Percentiles rank a stretch among this genome's conserved stretches.
Conservation (phyloP, 1,140 invertebrate species). For the Planococcus citri region DNA sequence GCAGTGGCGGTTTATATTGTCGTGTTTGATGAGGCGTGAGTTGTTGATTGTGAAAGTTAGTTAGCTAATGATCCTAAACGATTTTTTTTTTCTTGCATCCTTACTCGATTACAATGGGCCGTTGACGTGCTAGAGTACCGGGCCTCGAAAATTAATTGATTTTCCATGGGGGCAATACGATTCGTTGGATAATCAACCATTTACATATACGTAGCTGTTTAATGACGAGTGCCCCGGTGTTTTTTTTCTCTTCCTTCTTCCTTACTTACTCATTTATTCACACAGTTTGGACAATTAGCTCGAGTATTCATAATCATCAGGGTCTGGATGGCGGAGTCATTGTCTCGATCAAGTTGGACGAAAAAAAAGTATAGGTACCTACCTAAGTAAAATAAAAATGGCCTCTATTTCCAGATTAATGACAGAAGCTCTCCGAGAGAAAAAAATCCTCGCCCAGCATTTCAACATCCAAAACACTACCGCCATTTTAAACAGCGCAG, state of each 20-base stretch:
- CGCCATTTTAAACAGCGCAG: constrained; percentile 5
- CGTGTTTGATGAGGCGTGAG: constrained; percentile 5
- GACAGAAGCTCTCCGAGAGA: too few relatives aligned
- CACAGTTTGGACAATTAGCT: background rate
- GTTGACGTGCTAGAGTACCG: background rate
- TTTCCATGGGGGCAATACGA: background rate
- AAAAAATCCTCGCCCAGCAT: too few relatives aligned
- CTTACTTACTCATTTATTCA: background rate
- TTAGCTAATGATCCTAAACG: constrained; percentile 7
- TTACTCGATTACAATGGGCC: too few relatives aligned
- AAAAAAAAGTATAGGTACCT: too few relatives aligned
- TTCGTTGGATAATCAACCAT: background rate
- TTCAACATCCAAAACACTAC: too few relatives aligned
- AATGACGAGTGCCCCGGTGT: background rate
- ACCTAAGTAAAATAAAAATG: too few relatives aligned
- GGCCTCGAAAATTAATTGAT: background rate
- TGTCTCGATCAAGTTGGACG: too few relatives aligned
- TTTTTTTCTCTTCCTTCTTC: background rate
- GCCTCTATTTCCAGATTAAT: too few relatives aligned
- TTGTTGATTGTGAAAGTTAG: constrained; percentile 3
- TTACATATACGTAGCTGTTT: background rate
- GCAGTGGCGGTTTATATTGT: background rate
- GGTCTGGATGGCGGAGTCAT: too few relatives aligned
- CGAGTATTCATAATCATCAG: too few relatives aligned
- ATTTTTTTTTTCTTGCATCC: background rate